A percentile compares a stretch with the other conserved stretches of the same genome.
Evolutionary conservation across 1,140 invertebrate genomes (phyloP).

Genomic region (Drosophila virilis): DNA sequence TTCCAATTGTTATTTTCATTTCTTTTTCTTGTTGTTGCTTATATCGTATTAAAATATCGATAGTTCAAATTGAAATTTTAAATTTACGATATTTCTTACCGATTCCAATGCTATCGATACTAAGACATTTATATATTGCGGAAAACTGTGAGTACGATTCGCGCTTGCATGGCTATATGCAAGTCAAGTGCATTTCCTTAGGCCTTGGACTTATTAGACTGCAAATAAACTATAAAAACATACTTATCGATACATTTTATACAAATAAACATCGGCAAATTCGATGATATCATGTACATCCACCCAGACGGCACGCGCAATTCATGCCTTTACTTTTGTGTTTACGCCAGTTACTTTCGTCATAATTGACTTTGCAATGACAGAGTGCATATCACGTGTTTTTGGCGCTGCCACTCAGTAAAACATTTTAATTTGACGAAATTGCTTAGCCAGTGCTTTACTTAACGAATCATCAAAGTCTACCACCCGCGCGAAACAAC

Average conservation of each 20-base stretch:
- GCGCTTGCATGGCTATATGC: background rate
- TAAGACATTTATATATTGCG: background rate
- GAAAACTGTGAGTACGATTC: background rate
- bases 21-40: constrained; percentile 30
- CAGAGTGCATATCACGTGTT: constrained; percentile 28
- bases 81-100: background rate
- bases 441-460: background rate
- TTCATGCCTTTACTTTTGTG: background rate
- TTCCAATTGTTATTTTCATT: constrained; percentile 28
- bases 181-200: background rate
- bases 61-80: background rate
- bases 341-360: background rate
- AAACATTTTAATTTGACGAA: background rate
- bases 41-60: constrained; percentile 22
- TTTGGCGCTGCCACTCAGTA: constrained; percentile 28
- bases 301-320: background rate
- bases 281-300: too few relatives aligned
- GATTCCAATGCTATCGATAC: background rate
- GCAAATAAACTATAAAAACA: background rate
- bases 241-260: background rate
- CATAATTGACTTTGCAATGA: background rate
- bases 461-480: background rate
- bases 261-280: background rate
- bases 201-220: background rate
- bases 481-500: background rate